Evolutionary conservation across 1,140 invertebrate species (phyloP), one percentile per base, ranked within the genome.

Genomic region (Brachystomella parvula): DNA sequence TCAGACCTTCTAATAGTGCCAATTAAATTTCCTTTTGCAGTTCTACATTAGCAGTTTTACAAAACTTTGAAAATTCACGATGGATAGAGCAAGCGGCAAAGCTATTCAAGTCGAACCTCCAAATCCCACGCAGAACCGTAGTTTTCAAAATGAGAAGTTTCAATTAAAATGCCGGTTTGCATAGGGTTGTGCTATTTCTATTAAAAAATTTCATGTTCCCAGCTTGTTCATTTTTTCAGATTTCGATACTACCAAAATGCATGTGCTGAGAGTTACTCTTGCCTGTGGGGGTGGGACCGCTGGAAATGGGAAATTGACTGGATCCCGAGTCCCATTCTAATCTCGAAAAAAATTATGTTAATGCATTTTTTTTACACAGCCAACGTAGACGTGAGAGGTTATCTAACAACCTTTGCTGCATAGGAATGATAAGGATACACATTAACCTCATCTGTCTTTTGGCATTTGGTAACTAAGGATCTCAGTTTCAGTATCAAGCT

Each of bases 171-270:
- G 2, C 28, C 28, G n/a, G 3, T 6, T 53, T 3, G n/a, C n/a
- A 26, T 6, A n/a, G 6, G n/a, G n/a, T 3, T 26, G 28, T 3
- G n/a, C n/a, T 24, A 53, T 6, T 6, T 53, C n/a, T 53, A 6
- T 6, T n/a, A n/a, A 6, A 53, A n/a, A n/a, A 3, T 3, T 6
- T 6, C 47, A 24, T 3, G 47, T 6, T 53, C 28, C 31, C 31
- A 30, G 19, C 26, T n/a, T 71, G n/a, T n/a, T n/a, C 67, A 59
- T 66, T 70, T 75, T 63, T n/a, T n/a, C 75, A 90, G 89, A 74
- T 92, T 92, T 75, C 83, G 90, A 19, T 96, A 95, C 76, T 95
- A 95, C 76, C 89, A 94, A 77, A 98, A 98, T 79, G 90, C 94
- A 0, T 96, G 93, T 76, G 96, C 93, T 0, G 83, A 86, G 12